These are phyloP conservation scores for Hozukius guyotensis DNA, from an alignment of 2,797 vertebrate species.

Conservation along the genomic window DNA sequence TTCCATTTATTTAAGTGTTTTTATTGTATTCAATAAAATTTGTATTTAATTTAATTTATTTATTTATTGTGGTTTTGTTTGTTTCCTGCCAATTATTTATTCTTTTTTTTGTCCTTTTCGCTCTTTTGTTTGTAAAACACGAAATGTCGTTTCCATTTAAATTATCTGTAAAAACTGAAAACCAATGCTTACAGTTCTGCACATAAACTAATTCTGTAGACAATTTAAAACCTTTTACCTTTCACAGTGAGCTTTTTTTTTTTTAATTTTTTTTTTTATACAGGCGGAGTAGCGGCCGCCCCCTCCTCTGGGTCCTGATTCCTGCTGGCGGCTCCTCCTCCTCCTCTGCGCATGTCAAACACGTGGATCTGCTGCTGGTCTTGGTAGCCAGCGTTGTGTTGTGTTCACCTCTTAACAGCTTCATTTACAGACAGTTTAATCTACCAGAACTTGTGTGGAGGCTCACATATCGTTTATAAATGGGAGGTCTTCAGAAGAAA, in stretches of 20 bases:
- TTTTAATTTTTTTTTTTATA: background rate
- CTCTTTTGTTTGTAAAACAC: too few relatives aligned
- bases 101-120: too few relatives aligned
- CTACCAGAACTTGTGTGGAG: background rate
- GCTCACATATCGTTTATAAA: slow-evolving; percentile 23
- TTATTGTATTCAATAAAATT: too few relatives aligned
- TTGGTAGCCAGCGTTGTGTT: background rate
- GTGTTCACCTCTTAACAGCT: background rate
- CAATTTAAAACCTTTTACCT: background rate
- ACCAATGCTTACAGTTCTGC: too few relatives aligned
- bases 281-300: slow-evolving; percentile 46
- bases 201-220: background rate
- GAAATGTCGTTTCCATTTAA: too few relatives aligned
- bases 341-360: slow-evolving; percentile 60
- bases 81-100: too few relatives aligned
- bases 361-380: slow-evolving; percentile 58
- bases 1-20: too few relatives aligned
- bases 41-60: too few relatives aligned
- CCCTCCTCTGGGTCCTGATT: slow-evolving; percentile 49
- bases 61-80: too few relatives aligned
- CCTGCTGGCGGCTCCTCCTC: background rate
- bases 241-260: background rate
- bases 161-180: too few relatives aligned
- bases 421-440: background rate
- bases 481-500: slow-evolving; percentile 86